phyloP scores from a whole-genome alignment of 2,113 vertebrate species.

The Felis chaus region DNA sequence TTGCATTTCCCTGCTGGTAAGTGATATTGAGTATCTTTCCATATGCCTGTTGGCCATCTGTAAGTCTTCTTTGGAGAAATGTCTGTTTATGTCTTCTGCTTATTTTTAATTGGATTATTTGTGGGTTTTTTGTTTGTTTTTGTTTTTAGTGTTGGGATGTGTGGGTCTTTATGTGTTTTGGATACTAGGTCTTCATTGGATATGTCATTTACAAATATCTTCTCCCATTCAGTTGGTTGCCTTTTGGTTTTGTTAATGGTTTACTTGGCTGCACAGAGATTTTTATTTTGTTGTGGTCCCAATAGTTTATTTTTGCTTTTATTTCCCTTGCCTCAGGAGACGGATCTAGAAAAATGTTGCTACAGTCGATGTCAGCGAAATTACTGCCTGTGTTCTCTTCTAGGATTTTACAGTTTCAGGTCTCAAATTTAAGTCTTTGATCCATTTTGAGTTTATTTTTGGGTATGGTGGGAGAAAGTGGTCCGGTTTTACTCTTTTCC shows the following conservation, averaged over 20 bases:
- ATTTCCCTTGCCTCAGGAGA: neutral
- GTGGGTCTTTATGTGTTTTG: neutral
- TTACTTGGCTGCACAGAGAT: neutral
- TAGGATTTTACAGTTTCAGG: neutral
- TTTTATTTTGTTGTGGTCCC: neutral
- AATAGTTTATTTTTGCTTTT: neutral
- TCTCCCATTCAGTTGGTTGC: neutral
- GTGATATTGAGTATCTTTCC: neutral
- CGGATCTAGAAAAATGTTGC: neutral
- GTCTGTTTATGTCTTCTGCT: neutral
- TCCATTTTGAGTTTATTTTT: neutral
- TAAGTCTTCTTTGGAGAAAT: neutral
- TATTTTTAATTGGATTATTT: neutral
- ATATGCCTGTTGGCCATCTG: neutral
- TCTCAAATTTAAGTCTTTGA: neutral
- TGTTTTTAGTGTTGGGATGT: neutral
- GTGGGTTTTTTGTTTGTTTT: too few relatives aligned
- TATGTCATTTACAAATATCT: neutral
- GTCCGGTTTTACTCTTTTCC: neutral
- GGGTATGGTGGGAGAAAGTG: neutral
- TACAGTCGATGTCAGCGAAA: neutral
- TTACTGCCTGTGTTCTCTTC: neutral
- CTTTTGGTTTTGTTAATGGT: neutral
- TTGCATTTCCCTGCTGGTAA: neutral
- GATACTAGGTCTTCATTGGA: neutral